Conservation (phyloP, 2,113 vertebrate genomes). For the Platycercus adscitus region DNA sequence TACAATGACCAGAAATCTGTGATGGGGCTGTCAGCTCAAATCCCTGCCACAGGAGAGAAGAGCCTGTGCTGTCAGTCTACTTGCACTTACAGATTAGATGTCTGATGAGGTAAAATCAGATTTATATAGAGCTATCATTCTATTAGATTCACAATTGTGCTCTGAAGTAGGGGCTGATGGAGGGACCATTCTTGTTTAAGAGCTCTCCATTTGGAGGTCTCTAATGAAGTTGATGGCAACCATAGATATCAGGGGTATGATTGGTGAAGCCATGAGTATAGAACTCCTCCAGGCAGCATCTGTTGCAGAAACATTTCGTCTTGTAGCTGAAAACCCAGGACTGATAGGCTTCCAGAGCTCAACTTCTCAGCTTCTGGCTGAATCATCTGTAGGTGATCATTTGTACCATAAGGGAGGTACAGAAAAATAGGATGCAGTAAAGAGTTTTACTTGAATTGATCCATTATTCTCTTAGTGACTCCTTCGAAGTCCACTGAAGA, state of each 20-base stretch:
- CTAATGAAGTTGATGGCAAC: background rate
- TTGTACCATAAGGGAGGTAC: background rate
- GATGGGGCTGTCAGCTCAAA: constrained; percentile 2
- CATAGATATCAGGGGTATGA: background rate
- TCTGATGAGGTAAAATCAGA: background rate
- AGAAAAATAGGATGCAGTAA: background rate
- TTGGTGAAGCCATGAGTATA: rapidly evolving
- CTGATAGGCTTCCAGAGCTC: background rate
- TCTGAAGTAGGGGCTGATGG: background rate
- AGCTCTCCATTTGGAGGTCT: background rate
- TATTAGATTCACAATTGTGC: background rate
- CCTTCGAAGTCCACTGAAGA: background rate
- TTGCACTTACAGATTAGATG: background rate
- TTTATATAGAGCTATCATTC: background rate
- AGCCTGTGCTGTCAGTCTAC: background rate
- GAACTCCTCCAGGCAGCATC: background rate
- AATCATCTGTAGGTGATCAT: background rate
- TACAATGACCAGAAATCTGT: constrained; percentile 38
- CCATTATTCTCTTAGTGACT: background rate
- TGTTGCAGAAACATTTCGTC: background rate
- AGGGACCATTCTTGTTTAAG: background rate
- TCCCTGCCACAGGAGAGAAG: background rate
- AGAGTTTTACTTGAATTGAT: background rate
- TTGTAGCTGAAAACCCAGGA: background rate
- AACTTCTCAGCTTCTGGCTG: background rate